A percentile compares a stretch with the other conserved stretches of the same genome.
Evolutionary conservation across 2,113 vertebrate genomes (phyloP).

Genomic region (Pseudopodoces humilis): DNA sequence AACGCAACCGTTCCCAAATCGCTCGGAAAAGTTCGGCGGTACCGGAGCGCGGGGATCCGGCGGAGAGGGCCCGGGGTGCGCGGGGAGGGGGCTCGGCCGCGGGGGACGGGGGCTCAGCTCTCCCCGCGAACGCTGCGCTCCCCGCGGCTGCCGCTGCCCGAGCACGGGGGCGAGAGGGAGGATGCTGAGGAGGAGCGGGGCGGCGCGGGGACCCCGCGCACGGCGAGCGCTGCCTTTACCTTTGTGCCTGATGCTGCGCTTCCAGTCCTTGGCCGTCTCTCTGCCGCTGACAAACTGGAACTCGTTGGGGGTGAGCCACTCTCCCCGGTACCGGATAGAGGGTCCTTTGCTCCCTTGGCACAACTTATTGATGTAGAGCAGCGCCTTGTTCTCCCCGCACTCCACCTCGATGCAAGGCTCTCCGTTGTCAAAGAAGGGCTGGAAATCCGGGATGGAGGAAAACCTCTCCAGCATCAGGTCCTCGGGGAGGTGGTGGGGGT

Average conservation of each 20-base stretch:
- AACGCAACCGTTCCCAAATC: background rate
- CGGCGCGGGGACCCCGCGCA: background rate
- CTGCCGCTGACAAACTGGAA: constrained; percentile 98
- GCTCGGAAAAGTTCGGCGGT: background rate
- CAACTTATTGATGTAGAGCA: constrained; percentile 96
- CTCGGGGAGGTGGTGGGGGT: constrained; percentile 82
- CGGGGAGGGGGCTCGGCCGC: background rate
- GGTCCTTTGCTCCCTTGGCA: constrained; percentile 98
- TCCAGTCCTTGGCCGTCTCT: constrained; percentile 99
- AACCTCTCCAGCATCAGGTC: constrained; percentile 92
- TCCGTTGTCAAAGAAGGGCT: constrained; percentile 94
- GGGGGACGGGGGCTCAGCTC: background rate
- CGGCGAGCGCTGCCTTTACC: constrained; percentile 72
- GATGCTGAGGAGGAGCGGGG: background rate
- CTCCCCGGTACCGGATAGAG: constrained; percentile 94
- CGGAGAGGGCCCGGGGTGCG: background rate
- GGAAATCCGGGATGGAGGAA: constrained; percentile 91
- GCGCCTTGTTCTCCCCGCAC: constrained; percentile 95
- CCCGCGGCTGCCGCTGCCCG: background rate
- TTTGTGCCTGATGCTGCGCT: constrained; percentile 96
- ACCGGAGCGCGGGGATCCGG: background rate
- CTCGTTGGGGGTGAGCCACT: constrained; percentile 98
- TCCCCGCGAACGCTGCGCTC: background rate
- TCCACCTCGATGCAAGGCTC: constrained; percentile 98
- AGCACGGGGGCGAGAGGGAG: background rate